These are phyloP conservation scores for Trichechus manatus DNA, from an alignment of 2,113 vertebrate species.

Conservation along the genomic window DNA sequence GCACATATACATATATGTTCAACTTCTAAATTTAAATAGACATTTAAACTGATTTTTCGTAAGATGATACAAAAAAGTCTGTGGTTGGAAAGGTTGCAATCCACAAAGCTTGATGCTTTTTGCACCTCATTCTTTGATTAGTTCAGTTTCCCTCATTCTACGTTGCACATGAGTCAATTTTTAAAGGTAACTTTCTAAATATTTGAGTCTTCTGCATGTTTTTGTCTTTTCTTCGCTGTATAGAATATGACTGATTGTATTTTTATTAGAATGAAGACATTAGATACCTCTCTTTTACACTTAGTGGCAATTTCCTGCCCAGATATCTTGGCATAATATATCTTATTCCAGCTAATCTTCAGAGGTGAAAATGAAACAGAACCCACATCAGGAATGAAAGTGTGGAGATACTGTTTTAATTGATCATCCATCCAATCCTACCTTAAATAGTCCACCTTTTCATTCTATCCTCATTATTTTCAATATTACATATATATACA, in stretches of 20 bases:
- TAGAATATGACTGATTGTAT: neutral
- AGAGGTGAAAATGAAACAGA: constrained; percentile 10
- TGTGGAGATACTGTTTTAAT: neutral
- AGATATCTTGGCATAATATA: neutral
- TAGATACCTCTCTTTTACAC: neutral
- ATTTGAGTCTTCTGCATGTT: neutral
- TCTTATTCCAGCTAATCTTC: constrained; percentile 59
- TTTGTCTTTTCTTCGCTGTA: neutral
- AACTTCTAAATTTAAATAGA: constrained; percentile 1
- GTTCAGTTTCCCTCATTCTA: neutral
- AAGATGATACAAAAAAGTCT: neutral
- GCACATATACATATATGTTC: neutral
- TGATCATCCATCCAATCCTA: neutral
- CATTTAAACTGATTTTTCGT: neutral
- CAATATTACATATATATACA: neutral
- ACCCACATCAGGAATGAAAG: neutral
- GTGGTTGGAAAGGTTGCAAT: neutral
- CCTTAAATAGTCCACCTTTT: neutral
- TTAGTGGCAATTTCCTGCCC: constrained; percentile 7
- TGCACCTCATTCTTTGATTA: neutral
- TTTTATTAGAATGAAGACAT: constrained; percentile 15
- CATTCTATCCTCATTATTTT: constrained; percentile 39
- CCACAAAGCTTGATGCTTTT: neutral
- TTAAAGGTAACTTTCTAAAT: constrained; percentile 1
- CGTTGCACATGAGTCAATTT: neutral